A percentile compares a stretch with the other conserved stretches of the same genome.
Conservation (phyloP, 1,140 invertebrate species). For the Belonocnema kinseyi region DNA sequence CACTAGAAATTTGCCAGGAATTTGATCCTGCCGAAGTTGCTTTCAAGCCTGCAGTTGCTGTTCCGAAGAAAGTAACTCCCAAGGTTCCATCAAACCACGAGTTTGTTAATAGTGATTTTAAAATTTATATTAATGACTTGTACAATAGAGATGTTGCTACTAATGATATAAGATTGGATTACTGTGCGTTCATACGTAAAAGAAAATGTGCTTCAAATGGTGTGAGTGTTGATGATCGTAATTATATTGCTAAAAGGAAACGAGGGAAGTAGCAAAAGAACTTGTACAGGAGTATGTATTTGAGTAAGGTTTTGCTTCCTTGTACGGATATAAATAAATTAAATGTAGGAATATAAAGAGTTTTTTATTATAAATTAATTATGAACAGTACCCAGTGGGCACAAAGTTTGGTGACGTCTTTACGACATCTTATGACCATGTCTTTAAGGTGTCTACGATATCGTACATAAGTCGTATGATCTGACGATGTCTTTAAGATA, state of each 20-base stretch:
- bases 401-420: too few relatives aligned
- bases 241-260: not conserved
- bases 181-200: not conserved
- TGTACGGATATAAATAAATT: too few relatives aligned
- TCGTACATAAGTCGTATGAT: too few relatives aligned
- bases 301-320: too few relatives aligned
- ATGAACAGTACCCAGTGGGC: too few relatives aligned
- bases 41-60: conserved; percentile 67
- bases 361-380: too few relatives aligned
- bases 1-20: conserved; percentile 59
- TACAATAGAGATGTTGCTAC: not conserved
- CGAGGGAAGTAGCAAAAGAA: not conserved
- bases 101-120: conserved; percentile 44
- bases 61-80: conserved; percentile 54
- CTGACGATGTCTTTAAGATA: too few relatives aligned
- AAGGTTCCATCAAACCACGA: conserved; percentile 37
- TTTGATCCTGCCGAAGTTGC: conserved; percentile 62
- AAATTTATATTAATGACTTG: conserved; percentile 42
- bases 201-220: not conserved
- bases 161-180: not conserved
- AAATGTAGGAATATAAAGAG: too few relatives aligned
- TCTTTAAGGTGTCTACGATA: too few relatives aligned
- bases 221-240: not conserved
- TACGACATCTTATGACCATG: too few relatives aligned
- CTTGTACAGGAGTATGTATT: not conserved